These are phyloP conservation scores for Drosophila multiciliata DNA, from an alignment of 2,888 invertebrate genomes.

Conservation along the genomic window DNA sequence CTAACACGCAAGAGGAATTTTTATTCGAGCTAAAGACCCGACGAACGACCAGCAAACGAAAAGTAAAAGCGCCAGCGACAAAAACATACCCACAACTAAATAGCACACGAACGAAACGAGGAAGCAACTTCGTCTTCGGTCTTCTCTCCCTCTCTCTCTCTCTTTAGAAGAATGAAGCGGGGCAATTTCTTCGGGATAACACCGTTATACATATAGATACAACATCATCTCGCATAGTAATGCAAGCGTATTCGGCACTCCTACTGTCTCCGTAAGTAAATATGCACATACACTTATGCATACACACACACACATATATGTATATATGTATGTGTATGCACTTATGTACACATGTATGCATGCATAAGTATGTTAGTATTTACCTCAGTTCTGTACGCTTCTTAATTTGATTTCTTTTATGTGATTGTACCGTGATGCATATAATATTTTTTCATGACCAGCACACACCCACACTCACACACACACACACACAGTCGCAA, in stretches of 20 bases:
- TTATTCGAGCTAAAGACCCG: constrained; percentile 73
- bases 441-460: constrained; percentile 48
- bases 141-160: neutral
- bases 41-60: constrained; percentile 52
- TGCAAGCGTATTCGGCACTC: neutral
- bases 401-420: constrained; percentile 33
- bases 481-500: neutral
- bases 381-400: constrained; percentile 40
- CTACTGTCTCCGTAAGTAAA: constrained; percentile 14
- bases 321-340: neutral
- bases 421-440: constrained; percentile 28
- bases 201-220: constrained; percentile 28
- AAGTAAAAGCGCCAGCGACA: constrained; percentile 69
- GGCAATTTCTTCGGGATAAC: constrained; percentile 49
- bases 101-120: constrained; percentile 48
- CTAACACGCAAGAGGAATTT: constrained; percentile 84
- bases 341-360: neutral
- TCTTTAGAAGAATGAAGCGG: constrained; percentile 33
- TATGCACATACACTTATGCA: neutral
- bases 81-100: constrained; percentile 60
- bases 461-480: constrained; percentile 21
- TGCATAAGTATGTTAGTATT: constrained; percentile 30
- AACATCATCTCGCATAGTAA: constrained; percentile 13
- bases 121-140: constrained; percentile 50
- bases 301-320: neutral